Conservation (phyloP, 2,797 vertebrate species). For the Brotula barbata region DNA sequence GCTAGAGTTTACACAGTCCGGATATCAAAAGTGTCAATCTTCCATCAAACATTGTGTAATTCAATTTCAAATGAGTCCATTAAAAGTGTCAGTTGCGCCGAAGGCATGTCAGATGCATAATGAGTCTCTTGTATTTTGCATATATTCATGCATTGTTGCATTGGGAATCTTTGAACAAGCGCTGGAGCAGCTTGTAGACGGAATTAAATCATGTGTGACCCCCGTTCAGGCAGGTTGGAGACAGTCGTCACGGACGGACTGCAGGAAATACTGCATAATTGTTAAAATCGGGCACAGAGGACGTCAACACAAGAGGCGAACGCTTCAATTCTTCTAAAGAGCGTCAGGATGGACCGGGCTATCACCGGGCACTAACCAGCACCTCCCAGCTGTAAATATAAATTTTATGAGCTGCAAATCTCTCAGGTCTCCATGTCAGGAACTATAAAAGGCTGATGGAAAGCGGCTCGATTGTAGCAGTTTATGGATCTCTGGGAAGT, state of each 20-base stretch:
- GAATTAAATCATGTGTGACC: constrained; percentile 60
- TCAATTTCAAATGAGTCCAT: constrained; percentile 66
- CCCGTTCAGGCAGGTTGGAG: constrained; percentile 53
- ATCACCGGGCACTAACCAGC: constrained; percentile 5
- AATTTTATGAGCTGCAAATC: constrained; percentile 46
- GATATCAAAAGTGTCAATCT: constrained; percentile 74
- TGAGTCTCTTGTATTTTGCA: constrained; percentile 59
- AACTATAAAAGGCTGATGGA: constrained; percentile 17
- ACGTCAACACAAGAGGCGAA: no score
- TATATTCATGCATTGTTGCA: constrained; percentile 68
- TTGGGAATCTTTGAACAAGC: constrained; percentile 51
- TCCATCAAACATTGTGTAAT: constrained; percentile 56
- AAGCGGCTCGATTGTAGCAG: constrained; percentile 14
- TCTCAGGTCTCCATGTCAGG: constrained; percentile 38
- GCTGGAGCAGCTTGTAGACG: constrained; percentile 58
- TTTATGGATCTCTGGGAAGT: constrained; percentile 16
- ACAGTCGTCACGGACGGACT: constrained; percentile 35
- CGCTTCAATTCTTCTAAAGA: no score
- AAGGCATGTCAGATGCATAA: constrained; percentile 59
- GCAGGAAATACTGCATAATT: constrained; percentile 58
- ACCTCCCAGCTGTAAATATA: constrained; percentile 46
- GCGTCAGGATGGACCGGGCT: constrained; percentile 29
- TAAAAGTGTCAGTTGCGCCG: constrained; percentile 68
- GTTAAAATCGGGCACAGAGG: no score
- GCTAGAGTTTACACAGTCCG: constrained; percentile 59